These are phyloP conservation scores for Dryobotodes eremita DNA, from an alignment of 2,888 invertebrate species.

Conservation along the genomic window DNA sequence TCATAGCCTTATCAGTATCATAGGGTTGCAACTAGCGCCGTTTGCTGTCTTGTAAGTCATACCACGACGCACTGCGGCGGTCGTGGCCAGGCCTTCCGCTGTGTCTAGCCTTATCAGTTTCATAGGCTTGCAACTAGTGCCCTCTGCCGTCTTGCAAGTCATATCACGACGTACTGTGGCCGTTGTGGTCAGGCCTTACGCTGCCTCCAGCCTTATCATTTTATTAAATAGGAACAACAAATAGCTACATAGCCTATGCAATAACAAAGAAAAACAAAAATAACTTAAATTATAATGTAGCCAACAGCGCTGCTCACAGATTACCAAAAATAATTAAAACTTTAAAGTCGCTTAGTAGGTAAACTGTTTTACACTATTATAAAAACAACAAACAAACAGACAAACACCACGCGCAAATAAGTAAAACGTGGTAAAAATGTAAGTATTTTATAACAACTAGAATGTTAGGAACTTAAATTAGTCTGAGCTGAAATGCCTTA, in stretches of 20 bases:
- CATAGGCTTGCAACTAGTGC: conserved; percentile 92
- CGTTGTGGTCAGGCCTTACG: conserved; percentile 62
- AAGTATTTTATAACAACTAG: not conserved
- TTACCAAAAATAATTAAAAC: not conserved
- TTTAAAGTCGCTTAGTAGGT: not conserved
- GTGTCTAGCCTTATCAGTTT: not conserved
- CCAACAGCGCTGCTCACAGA: not conserved
- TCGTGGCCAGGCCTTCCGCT: conserved; percentile 11
- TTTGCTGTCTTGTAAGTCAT: no score
- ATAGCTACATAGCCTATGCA: not conserved
- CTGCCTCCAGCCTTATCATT: conserved; percentile 59
- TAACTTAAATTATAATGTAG: not conserved
- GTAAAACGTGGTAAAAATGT: no score
- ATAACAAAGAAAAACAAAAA: not conserved
- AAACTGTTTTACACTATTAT: no score
- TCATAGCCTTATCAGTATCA: not conserved
- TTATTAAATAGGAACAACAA: not conserved
- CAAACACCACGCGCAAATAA: no score
- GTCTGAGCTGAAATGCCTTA: no score
- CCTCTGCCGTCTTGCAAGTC: conserved; percentile 94
- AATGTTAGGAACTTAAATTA: no score
- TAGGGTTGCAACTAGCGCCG: conserved; percentile 92
- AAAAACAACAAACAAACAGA: no score
- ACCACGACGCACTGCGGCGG: conserved; percentile 79
- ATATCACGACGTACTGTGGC: conserved; percentile 85